These are phyloP conservation scores for Melospiza melodia DNA, from an alignment of 2,113 vertebrate genomes.

Conservation along the genomic window DNA sequence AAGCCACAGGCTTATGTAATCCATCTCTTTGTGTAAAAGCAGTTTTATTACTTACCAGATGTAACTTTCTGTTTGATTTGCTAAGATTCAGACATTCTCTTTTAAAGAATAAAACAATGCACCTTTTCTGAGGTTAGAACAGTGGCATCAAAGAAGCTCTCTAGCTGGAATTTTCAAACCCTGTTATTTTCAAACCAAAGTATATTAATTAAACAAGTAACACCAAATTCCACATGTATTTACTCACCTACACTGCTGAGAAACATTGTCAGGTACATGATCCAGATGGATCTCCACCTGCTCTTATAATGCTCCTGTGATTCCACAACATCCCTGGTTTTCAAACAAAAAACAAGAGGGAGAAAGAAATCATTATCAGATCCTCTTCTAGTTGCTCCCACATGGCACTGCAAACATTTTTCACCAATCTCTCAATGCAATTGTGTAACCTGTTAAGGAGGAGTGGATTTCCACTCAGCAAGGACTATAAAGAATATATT, in stretches of 20 bases:
- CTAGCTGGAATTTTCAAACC: background rate
- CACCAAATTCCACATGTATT: background rate
- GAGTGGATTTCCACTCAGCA: background rate
- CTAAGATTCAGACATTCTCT: background rate
- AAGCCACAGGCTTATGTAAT: background rate
- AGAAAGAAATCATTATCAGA: background rate
- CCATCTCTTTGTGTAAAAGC: background rate
- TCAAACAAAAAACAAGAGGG: background rate
- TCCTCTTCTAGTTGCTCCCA: background rate
- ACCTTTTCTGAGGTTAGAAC: background rate
- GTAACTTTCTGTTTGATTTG: background rate
- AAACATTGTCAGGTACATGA: conserved; percentile 99
- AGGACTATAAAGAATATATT: background rate
- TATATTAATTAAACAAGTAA: background rate
- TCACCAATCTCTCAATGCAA: background rate
- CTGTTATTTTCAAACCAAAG: background rate
- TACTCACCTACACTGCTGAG: conserved; percentile 95
- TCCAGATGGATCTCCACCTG: conserved; percentile 91
- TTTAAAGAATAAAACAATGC: background rate
- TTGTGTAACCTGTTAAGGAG: background rate
- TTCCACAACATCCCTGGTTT: conserved; percentile 75
- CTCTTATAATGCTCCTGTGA: conserved; percentile 77
- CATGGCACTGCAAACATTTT: background rate
- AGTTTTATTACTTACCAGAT: background rate
- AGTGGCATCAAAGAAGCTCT: background rate